phyloP scores from a whole-genome alignment of 2,113 vertebrate species.

The Hassar affinis region DNA sequence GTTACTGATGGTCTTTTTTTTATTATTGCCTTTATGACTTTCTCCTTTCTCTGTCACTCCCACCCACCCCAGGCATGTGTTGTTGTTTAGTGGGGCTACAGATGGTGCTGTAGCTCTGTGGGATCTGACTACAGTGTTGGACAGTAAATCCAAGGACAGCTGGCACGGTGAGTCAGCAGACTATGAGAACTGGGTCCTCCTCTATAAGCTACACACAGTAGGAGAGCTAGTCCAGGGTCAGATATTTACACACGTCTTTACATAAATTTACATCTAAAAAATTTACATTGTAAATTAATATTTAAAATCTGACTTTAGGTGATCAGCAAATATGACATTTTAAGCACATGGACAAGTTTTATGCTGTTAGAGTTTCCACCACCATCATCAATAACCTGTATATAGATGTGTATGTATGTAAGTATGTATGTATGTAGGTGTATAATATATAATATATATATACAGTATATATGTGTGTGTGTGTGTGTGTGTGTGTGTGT shows the following conservation, averaged over 20 bases:
- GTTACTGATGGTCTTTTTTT: background rate
- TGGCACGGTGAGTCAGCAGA: slow-evolving; percentile 56
- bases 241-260: slow-evolving; percentile 17
- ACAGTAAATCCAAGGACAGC: slow-evolving; percentile 44
- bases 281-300: no score
- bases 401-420: no score
- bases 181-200: slow-evolving; percentile 29
- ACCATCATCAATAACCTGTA: no score
- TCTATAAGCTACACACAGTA: slow-evolving; percentile 19
- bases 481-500: no score
- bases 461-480: no score
- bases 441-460: no score
- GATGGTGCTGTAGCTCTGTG: slow-evolving; percentile 86
- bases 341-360: background rate
- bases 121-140: slow-evolving; percentile 73
- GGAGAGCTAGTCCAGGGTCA: slow-evolving; percentile 26
- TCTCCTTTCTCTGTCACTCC: slow-evolving; percentile 27
- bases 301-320: background rate
- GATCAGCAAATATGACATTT: background rate
- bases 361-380: no score
- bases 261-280: slow-evolving; percentile 7
- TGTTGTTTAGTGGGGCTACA: slow-evolving; percentile 87
- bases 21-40: background rate
- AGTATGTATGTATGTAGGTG: no score
- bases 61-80: slow-evolving; percentile 66